These are phyloP conservation scores for Neelides folsomi DNA, from an alignment of 2,888 invertebrate species.

Conservation along the genomic window DNA sequence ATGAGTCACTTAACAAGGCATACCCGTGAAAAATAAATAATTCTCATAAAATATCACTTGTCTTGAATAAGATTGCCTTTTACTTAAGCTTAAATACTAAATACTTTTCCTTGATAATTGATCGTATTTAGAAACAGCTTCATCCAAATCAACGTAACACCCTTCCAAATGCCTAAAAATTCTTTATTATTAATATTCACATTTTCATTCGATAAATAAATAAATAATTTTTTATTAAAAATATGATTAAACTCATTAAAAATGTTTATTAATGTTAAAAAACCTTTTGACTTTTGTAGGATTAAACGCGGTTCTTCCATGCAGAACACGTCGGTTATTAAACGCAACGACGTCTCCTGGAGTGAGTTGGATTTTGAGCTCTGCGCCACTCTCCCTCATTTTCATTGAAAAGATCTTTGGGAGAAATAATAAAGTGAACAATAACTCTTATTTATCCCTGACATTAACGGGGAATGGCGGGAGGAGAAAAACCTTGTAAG, in stretches of 20 bases:
- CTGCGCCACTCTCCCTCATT: conserved; percentile 33
- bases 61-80: too few relatives aligned
- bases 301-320: conserved; percentile 36
- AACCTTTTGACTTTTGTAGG: conserved; percentile 34
- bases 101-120: neutral
- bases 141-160: conserved; percentile 38
- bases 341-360: conserved; percentile 38
- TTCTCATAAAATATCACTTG: too few relatives aligned
- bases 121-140: conserved; percentile 35
- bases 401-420: conserved; percentile 33
- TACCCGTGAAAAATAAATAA: too few relatives aligned
- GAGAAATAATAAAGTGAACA: neutral
- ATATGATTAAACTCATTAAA: too few relatives aligned
- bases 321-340: conserved; percentile 36
- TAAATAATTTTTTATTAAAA: too few relatives aligned
- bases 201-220: too few relatives aligned
- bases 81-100: too few relatives aligned
- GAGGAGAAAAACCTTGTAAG: conserved; percentile 33
- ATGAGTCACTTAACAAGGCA: too few relatives aligned
- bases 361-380: conserved; percentile 35
- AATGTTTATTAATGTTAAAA: neutral
- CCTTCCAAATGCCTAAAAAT: conserved; percentile 36
- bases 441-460: too few relatives aligned
- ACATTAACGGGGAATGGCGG: too few relatives aligned
- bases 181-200: too few relatives aligned